These are phyloP conservation scores for Argya squamiceps DNA, from an alignment of 2,797 vertebrate species.

Conservation along the genomic window DNA sequence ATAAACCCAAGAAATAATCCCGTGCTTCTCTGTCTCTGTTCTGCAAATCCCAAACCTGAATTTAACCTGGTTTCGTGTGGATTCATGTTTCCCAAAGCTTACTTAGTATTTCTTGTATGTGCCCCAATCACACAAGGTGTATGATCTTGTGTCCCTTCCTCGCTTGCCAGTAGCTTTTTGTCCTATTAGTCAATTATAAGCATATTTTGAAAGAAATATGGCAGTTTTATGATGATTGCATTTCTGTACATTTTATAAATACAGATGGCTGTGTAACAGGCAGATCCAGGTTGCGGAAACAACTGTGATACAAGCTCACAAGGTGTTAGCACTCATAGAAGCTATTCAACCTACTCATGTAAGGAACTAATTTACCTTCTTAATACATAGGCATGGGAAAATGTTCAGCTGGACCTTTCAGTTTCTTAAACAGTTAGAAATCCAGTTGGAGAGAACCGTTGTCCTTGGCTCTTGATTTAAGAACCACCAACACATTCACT, in stretches of 20 bases:
- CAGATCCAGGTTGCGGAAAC: not conserved
- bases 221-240: not conserved
- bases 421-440: not conserved
- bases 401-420: not conserved
- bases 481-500: not conserved
- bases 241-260: not conserved
- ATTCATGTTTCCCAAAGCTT: not conserved
- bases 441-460: not conserved
- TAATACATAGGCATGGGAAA: not conserved
- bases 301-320: not conserved
- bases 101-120: not conserved
- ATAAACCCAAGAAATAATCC: not conserved
- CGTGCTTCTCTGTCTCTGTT: not conserved
- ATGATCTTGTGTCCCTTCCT: not conserved
- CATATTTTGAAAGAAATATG: not conserved
- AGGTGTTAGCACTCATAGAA: not conserved
- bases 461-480: not conserved
- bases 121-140: not conserved
- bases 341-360: not conserved
- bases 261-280: not conserved
- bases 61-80: not conserved
- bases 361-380: not conserved
- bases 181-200: not conserved
- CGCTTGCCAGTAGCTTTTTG: not conserved
- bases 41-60: not conserved